These are phyloP conservation scores for Hymenopus coronatus DNA, from an alignment of 2,888 invertebrate genomes.

Conservation along the genomic window DNA sequence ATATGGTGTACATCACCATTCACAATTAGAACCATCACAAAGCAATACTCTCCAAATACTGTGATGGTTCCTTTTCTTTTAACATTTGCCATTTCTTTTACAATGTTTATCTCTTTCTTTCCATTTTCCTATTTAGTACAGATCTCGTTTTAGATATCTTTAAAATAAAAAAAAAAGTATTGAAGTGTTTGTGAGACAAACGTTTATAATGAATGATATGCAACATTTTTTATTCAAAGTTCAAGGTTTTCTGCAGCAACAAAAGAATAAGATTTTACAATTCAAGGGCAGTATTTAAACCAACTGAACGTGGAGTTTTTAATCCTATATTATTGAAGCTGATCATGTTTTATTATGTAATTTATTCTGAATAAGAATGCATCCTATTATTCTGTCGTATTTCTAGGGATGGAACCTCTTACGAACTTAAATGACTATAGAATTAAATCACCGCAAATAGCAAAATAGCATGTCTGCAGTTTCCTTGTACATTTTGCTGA, in stretches of 20 bases:
- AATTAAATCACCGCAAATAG: not conserved
- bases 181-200: not conserved
- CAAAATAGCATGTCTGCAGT: not conserved
- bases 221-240: not conserved
- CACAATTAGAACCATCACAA: not conserved
- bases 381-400: not conserved
- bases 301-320: not conserved
- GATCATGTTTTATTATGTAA: not conserved
- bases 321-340: not conserved
- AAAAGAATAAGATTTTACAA: not conserved
- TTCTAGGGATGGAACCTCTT: not conserved
- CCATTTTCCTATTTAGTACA: not conserved
- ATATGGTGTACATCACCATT: constrained; percentile 10
- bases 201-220: not conserved
- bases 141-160: not conserved
- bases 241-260: not conserved
- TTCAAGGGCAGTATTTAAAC: too few species aligned
- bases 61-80: not conserved
- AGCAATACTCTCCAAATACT: not conserved
- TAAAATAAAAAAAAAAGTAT: not conserved
- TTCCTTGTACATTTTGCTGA: not conserved
- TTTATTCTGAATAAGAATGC: not conserved
- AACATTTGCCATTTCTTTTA: not conserved
- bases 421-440: not conserved
- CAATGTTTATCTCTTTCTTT: not conserved